Evolutionary conservation across 2,113 vertebrate species (phyloP), one percentile per base, ranked within the genome.

Genomic region (Polypterus bichir): DNA sequence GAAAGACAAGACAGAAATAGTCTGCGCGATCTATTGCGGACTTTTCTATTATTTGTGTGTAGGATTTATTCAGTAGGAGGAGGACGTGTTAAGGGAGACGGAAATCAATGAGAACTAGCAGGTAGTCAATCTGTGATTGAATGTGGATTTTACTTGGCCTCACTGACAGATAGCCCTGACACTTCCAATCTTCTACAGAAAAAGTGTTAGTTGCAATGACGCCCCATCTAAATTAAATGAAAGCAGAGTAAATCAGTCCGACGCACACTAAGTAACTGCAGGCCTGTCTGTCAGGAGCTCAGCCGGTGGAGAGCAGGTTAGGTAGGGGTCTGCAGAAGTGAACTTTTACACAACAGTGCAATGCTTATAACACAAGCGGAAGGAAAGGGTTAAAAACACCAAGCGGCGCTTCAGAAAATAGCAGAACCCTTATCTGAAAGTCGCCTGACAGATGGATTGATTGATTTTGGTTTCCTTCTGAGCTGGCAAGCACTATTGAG

Each of bases 51-150:
- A 7, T 65, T 51, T 62, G 60, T 57, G 59, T 57, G 10, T 9
- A 58, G 48, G 11, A 57, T 69, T 65, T 69, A 57, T 63, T 48
- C 53, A 52, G 57, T n/a, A n/a, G 51, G 64, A 55, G 56, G 45
- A 54, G 51, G 51, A 60, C 63, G 61, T 65, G 60, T 61, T 54
- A 65, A 63, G 57, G 27, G 59, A 27, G 44, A 9, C 10, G 48
- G 48, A 57, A 63, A 69, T 69, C 64, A 66, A 66, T 69, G 63
- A 61, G 3, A 55, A 52, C 58, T 64, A 64, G 62, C 68, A 69
- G 64, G 46, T 64, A 66, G 64, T 69, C 68, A 64, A 69, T 69
- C 61, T 58, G 52, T 63, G 48, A 66, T 59, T 66, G 64, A 69
- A 69, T 63, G 68, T 54, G 54, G 60, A 62, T 60, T 64, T 57